Conservation (phyloP, 2,888 invertebrate species). For the Drosophila limbata region DNA sequence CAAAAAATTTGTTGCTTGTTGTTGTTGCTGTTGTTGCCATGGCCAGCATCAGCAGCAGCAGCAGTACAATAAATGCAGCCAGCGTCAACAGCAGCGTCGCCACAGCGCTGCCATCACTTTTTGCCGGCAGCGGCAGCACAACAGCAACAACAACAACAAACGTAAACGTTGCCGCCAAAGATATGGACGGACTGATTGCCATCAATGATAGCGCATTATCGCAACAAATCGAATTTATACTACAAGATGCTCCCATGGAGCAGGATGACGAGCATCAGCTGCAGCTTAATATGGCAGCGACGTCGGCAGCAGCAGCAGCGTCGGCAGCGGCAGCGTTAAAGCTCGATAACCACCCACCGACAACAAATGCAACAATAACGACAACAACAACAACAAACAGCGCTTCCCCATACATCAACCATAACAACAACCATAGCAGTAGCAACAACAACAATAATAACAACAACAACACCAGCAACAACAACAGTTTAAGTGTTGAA, state of each 20-base stretch:
- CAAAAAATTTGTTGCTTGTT: slow-evolving; percentile 15
- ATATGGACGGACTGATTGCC: slow-evolving; percentile 84
- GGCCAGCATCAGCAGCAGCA: slow-evolving; percentile 59
- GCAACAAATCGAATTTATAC: slow-evolving; percentile 85
- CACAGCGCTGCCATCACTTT: slow-evolving; percentile 64
- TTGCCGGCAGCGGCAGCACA: slow-evolving; percentile 50
- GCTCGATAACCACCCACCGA: slow-evolving; percentile 82
- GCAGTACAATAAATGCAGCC: slow-evolving; percentile 36
- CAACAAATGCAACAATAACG: slow-evolving; percentile 66
- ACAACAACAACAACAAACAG: slow-evolving; percentile 57
- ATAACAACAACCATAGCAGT: slow-evolving; percentile 63
- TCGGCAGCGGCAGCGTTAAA: slow-evolving; percentile 51
- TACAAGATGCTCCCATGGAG: slow-evolving; percentile 85
- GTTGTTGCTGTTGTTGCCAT: slow-evolving; percentile 47
- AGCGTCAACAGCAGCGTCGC: slow-evolving; percentile 42
- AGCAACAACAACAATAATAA: slow-evolving; percentile 62
- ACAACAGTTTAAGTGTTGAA: slow-evolving; percentile 46
- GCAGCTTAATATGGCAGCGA: slow-evolving; percentile 46
- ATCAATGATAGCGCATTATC: slow-evolving; percentile 85
- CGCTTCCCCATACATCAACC: slow-evolving; percentile 80
- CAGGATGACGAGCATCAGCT: slow-evolving; percentile 76
- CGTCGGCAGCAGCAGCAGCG: slow-evolving; percentile 29
- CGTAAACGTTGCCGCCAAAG: slow-evolving; percentile 65
- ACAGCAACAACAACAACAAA: slow-evolving; percentile 43
- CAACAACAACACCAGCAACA: slow-evolving; percentile 56